These are phyloP conservation scores for Mimumesa dahlbomi DNA, from an alignment of 2,888 invertebrate genomes.

Conservation along the genomic window DNA sequence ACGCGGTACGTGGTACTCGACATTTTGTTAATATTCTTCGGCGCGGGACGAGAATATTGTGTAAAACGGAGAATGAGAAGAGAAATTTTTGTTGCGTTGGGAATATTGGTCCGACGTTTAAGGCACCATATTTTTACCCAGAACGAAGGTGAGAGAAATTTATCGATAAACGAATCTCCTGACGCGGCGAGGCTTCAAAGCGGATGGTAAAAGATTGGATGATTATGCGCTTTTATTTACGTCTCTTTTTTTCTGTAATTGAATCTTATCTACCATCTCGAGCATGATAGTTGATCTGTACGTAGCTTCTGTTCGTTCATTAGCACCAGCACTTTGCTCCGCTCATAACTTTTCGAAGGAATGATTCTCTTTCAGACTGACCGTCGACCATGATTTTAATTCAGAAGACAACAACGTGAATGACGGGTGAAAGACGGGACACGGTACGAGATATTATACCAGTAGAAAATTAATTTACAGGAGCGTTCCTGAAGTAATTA, in stretches of 20 bases:
- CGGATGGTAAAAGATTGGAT: slow-evolving; percentile 27
- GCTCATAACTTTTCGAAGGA: slow-evolving; percentile 52
- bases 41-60: neutral
- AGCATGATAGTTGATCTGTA: slow-evolving; percentile 41
- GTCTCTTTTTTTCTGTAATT: slow-evolving; percentile 51
- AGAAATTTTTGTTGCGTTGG: neutral
- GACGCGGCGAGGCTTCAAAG: slow-evolving; percentile 34
- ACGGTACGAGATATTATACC: slow-evolving; percentile 48
- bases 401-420: slow-evolving; percentile 31
- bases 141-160: slow-evolving; percentile 40
- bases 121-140: slow-evolving; percentile 3
- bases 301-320: slow-evolving; percentile 59
- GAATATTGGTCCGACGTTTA: slow-evolving; percentile 4
- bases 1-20: neutral
- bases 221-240: slow-evolving; percentile 54
- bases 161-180: slow-evolving; percentile 41
- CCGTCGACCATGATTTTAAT: slow-evolving; percentile 38
- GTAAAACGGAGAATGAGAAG: neutral
- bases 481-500: no score
- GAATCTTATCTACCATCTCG: slow-evolving; percentile 60
- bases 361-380: slow-evolving; percentile 36
- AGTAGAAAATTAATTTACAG: no score
- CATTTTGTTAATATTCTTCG: no score
- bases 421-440: slow-evolving; percentile 50
- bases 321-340: slow-evolving; percentile 37